Base-by-base conservation (phyloP, 2,888 invertebrate species). In the Odiellus spinosus region DNA sequence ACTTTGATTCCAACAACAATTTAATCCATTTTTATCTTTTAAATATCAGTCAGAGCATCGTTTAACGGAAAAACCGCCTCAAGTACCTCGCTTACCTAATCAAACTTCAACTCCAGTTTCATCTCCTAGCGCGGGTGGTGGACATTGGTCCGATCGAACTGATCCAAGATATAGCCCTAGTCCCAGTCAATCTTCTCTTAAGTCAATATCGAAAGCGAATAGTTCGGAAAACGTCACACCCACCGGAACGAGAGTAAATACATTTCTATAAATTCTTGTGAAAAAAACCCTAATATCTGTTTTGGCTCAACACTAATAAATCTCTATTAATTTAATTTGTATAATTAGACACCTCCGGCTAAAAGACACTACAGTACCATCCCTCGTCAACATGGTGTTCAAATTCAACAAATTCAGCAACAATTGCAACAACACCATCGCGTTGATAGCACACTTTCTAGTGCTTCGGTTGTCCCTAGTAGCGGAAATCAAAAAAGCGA, bases 341-440 rank as follows among this genome's bases (percentile, higher is more conserved):
- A 11, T 26, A 38, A 19, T 34, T 11, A 53, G 51, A 53, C 53
- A 21, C 53, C 53, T 1, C 53, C 53, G 10, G 39, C 49, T 11
- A 50, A 51, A 38, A 45, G 53, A 3, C 47, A 51, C 15, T 53
- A 51, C 41, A 47, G 44, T 3, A 56, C 56, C 1, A 54, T 63
- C 4, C 57, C 61, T 12, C 50, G 53, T 4, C 52, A 52, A 3
- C 50, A 56, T 39, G 50, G 50, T 26, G 36, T 52, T 10, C 52
- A 54, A 8, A 45, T 51, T 3, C 38, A 55, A 15, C 49, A 55
- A 40, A 55, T 55, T 15, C 55, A 55, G 38, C 41, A 46, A 38
- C 51, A 51, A 34, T 36, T 45, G 19, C 40, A 50, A 34, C 42
- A 46, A 12, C 18, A 44, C 19, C 45, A 46, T 40, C 4, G 26